A percentile compares a stretch with the other conserved stretches of the same genome.
Evolutionary conservation across 23 tunicate species (phyloP).

Genomic region (Halocynthia aurantium): DNA sequence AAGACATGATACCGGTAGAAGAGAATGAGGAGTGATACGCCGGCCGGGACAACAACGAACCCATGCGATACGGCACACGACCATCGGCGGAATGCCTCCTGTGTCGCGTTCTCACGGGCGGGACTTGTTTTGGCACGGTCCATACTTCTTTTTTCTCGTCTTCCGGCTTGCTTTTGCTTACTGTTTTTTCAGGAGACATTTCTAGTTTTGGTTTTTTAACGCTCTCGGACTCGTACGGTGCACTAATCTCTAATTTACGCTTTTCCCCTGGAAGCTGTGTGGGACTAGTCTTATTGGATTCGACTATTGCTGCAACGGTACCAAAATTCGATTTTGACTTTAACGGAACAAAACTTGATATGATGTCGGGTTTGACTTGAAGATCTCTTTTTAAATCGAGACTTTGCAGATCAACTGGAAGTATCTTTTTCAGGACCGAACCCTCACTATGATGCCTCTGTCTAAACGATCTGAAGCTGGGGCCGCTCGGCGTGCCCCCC

Average conservation of each 20-base stretch:
- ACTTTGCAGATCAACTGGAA: background rate
- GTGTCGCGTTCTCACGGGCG: constrained; percentile 39
- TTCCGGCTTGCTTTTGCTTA: background rate
- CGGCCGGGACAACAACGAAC: constrained; percentile 7
- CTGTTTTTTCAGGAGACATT: background rate
- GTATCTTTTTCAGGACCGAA: constrained; percentile 22
- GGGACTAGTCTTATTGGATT: background rate
- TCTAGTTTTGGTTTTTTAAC: background rate
- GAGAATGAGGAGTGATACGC: constrained; percentile 1
- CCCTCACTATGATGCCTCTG: constrained; percentile 94
- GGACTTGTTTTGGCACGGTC: constrained; percentile 83
- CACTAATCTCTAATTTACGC: background rate
- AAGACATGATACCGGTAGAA: background rate
- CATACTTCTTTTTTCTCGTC: constrained; percentile 48
- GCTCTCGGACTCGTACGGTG: background rate
- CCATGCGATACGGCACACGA: constrained; percentile 31
- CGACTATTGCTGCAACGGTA: background rate
- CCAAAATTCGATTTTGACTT: background rate
- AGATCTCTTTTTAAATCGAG: background rate
- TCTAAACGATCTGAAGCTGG: constrained; percentile 41
- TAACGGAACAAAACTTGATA: background rate
- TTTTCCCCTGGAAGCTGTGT: background rate
- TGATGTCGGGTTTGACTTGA: too few relatives aligned
- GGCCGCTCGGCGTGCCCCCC: constrained; percentile 81
- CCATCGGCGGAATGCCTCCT: constrained; percentile 73